A percentile compares a stretch with the other conserved stretches of the same genome.
phyloP scores from a whole-genome alignment of 2,113 vertebrate species.

The Nanorana parkeri region DNA sequence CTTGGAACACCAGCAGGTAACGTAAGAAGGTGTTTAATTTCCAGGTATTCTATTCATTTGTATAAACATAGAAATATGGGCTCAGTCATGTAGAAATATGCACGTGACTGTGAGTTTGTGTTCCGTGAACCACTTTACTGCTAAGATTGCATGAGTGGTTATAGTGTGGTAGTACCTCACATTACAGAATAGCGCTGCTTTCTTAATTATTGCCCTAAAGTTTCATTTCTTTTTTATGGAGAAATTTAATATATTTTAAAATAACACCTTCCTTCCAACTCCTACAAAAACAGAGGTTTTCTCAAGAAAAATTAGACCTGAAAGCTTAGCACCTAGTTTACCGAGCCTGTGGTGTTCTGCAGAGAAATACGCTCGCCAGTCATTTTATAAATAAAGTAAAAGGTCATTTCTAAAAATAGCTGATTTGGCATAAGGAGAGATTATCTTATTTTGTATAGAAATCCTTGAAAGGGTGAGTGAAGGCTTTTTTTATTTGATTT shows the following conservation, averaged over 20 bases:
- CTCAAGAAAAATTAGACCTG: conserved; percentile 52
- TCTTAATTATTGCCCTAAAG: conserved; percentile 51
- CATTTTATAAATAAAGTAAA: neutral
- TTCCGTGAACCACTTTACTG: conserved; percentile 39
- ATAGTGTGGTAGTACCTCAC: conserved; percentile 28
- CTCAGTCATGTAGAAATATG: conserved; percentile 50
- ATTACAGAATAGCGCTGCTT: conserved; percentile 17
- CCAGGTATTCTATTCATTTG: conserved; percentile 66
- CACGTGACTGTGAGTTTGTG: conserved; percentile 31
- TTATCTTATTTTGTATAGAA: neutral
- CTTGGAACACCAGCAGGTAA: conserved; percentile 63
- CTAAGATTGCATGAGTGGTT: conserved; percentile 45
- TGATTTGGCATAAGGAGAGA: neutral
- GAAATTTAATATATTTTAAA: conserved; percentile 49
- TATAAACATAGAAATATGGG: conserved; percentile 64
- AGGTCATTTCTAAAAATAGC: conserved; percentile 33
- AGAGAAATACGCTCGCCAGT: neutral
- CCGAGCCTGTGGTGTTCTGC: conserved; percentile 16
- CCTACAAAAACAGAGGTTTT: conserved; percentile 55
- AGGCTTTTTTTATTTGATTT: no score
- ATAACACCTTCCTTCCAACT: conserved; percentile 41
- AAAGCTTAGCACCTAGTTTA: conserved; percentile 9
- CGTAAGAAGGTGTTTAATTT: conserved; percentile 69
- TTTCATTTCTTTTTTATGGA: conserved; percentile 41
- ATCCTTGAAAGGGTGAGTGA: neutral